A percentile compares a stretch with the other conserved stretches of the same genome.
Evolutionary conservation across 2,113 vertebrate species (phyloP).

Genomic region (Ia io): DNA sequence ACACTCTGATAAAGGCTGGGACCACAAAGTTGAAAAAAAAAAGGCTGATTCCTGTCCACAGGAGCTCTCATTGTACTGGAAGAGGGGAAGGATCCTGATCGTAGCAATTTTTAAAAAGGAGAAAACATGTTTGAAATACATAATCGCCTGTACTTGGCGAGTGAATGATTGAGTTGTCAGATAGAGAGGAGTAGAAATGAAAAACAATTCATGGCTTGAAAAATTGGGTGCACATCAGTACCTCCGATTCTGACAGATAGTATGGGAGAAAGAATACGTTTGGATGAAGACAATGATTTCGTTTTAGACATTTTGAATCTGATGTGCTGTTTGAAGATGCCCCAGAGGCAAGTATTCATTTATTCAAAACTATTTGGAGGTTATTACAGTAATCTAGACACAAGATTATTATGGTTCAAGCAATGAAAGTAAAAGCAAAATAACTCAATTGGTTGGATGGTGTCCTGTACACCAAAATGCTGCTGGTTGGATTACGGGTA

Average conservation of each 20-base stretch:
- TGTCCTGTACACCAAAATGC: not conserved
- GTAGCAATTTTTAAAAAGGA: not conserved
- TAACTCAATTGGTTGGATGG: not conserved
- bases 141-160: not conserved
- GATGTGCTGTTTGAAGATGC: not conserved
- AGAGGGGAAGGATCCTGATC: not conserved
- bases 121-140: not conserved
- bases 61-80: not conserved
- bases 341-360: not conserved
- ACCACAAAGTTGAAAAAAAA: not conserved
- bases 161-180: not conserved
- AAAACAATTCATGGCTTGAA: not conserved
- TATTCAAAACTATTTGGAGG: not conserved
- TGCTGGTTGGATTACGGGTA: not conserved
- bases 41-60: not conserved
- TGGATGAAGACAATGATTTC: not conserved
- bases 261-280: not conserved
- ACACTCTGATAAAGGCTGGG: not conserved
- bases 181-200: conserved; percentile 6
- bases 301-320: not conserved
- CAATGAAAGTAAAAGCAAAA: not conserved
- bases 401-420: not conserved
- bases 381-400: not conserved
- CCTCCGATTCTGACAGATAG: not conserved
- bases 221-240: not conserved